phyloP scores from a whole-genome alignment of 2,797 vertebrate species.

The Fundulus diaphanus region DNA sequence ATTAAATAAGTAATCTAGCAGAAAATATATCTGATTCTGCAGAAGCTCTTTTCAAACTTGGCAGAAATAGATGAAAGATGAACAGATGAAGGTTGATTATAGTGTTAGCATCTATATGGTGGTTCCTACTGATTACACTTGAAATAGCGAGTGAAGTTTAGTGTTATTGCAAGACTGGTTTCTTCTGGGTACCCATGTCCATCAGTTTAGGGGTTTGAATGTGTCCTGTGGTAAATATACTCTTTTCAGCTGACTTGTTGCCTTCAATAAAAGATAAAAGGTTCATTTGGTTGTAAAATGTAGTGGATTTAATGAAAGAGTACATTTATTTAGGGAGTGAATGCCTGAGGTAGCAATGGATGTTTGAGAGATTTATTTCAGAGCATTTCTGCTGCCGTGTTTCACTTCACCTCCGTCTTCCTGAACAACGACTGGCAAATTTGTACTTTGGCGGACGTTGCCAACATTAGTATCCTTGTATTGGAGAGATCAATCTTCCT shows the following conservation, averaged over 20 bases:
- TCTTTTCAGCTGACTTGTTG: conserved; percentile 1
- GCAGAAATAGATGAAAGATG: conserved; percentile 2
- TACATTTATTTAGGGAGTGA: conserved; percentile 51
- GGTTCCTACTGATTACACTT: conserved; percentile 2
- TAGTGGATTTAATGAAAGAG: conserved; percentile 53
- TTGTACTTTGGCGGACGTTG: conserved; percentile 31
- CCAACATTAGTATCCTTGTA: conserved; percentile 19
- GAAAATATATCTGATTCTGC: conserved; percentile 2
- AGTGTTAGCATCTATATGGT: neutral
- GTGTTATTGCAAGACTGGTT: conserved; percentile 14
- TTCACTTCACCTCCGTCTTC: conserved; percentile 30
- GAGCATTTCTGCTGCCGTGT: conserved; percentile 26
- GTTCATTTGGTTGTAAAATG: conserved; percentile 17
- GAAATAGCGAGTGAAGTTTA: conserved; percentile 4
- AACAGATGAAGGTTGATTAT: neutral
- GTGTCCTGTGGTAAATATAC: conserved; percentile 9
- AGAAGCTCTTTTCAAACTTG: neutral
- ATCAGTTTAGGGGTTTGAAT: conserved; percentile 1
- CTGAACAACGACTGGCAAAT: conserved; percentile 29
- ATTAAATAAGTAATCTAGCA: no score
- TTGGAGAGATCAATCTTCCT: neutral
- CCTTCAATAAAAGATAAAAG: neutral
- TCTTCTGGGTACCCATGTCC: conserved; percentile 10
- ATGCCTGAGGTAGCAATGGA: conserved; percentile 24
- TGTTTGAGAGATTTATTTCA: conserved; percentile 37